Percentiles rank a stretch among this genome's conserved stretches.
phyloP scores from a whole-genome alignment of 2,113 vertebrate genomes.

The Dromaius novaehollandiae region DNA sequence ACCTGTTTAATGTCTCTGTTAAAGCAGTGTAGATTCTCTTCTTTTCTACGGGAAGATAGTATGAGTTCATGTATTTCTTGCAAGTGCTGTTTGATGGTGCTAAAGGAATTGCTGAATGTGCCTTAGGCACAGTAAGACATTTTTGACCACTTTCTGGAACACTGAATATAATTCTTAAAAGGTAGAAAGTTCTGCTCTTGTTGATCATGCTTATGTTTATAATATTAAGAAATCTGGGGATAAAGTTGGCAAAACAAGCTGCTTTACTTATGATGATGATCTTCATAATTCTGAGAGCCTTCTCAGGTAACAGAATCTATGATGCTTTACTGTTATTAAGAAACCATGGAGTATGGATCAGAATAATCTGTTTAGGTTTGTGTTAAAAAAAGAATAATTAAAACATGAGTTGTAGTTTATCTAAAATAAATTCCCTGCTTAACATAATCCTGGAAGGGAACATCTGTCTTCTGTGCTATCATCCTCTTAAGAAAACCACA shows the following conservation, averaged over 20 bases:
- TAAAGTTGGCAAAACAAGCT: background rate
- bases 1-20: background rate
- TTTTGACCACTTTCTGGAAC: conserved; percentile 1
- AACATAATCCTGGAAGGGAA: background rate
- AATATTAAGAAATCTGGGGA: background rate
- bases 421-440: background rate
- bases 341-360: background rate
- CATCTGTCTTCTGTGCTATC: background rate
- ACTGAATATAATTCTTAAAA: background rate
- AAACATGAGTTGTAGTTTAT: background rate
- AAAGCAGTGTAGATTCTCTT: background rate
- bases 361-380: conserved; percentile 12
- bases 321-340: background rate
- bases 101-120: background rate
- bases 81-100: background rate
- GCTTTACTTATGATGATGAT: background rate
- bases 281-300: background rate
- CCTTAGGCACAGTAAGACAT: background rate
- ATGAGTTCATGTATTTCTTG: background rate
- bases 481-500: background rate
- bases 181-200: background rate
- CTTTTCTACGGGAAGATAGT: background rate
- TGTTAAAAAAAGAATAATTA: background rate
- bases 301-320: background rate
- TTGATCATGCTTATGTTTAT: background rate